phyloP scores from a whole-genome alignment of 1,140 invertebrate genomes.

The Drosophila sproati region DNA sequence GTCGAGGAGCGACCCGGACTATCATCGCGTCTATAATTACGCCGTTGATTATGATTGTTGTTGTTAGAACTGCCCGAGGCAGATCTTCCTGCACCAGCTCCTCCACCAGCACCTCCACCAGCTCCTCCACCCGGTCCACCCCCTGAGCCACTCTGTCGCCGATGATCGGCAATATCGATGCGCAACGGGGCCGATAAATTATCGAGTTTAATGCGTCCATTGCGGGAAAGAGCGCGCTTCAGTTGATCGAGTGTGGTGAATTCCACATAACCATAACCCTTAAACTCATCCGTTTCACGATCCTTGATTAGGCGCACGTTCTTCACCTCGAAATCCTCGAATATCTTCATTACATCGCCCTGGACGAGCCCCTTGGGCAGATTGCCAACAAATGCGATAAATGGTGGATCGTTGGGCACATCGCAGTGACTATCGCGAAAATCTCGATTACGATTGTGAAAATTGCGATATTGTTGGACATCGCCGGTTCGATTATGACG shows the following conservation, averaged over 20 bases:
- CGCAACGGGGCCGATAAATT: constrained; percentile 87
- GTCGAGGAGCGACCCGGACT: constrained; percentile 1
- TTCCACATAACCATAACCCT: constrained; percentile 98
- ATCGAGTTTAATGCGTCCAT: constrained; percentile 91
- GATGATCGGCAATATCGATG: constrained; percentile 96
- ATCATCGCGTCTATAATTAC: constrained; percentile 3
- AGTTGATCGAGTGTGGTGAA: constrained; percentile 93
- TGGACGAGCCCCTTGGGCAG: constrained; percentile 94
- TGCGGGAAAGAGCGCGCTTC: constrained; percentile 90
- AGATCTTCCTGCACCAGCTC: background rate
- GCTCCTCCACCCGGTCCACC: constrained; percentile 56
- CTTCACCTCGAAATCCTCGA: constrained; percentile 90
- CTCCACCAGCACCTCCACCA: background rate
- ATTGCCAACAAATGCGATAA: constrained; percentile 96
- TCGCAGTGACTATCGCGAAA: constrained; percentile 84
- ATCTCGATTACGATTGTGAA: constrained; percentile 53
- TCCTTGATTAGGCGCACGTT: constrained; percentile 96
- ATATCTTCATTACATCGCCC: constrained; percentile 96
- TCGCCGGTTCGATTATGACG: constrained; percentile 19
- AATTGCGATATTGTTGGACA: constrained; percentile 39
- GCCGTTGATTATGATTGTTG: background rate
- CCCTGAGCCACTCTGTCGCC: constrained; percentile 74
- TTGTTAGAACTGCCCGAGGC: background rate
- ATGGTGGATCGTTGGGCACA: constrained; percentile 94
- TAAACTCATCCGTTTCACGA: constrained; percentile 96